These are phyloP conservation scores for Hypsibius dujardini DNA, from an alignment of 1,140 invertebrate species.

Conservation along the genomic window DNA sequence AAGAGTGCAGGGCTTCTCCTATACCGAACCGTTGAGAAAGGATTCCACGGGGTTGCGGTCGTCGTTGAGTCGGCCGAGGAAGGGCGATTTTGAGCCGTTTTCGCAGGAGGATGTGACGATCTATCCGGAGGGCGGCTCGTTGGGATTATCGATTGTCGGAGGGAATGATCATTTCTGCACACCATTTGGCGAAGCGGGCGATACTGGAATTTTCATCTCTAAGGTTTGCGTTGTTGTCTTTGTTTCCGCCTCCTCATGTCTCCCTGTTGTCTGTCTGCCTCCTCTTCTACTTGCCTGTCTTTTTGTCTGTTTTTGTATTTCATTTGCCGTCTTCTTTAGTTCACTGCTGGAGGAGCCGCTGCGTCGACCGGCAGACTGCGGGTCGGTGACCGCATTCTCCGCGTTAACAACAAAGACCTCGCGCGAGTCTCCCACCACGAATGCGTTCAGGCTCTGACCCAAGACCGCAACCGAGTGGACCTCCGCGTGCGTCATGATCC, in stretches of 20 bases:
- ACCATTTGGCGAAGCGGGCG: slow-evolving; percentile 71
- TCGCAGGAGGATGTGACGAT: background rate
- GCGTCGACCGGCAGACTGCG: slow-evolving; percentile 69
- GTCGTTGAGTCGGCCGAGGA: background rate
- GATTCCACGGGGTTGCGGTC: background rate
- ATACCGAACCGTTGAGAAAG: background rate
- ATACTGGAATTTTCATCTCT: slow-evolving; percentile 89
- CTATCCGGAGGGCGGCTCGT: slow-evolving; percentile 48
- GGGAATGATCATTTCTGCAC: slow-evolving; percentile 90
- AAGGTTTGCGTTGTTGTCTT: slow-evolving; percentile 45
- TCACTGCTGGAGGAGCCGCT: slow-evolving; percentile 80
- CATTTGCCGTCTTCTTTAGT: slow-evolving; percentile 39
- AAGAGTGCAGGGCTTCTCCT: too few species aligned
- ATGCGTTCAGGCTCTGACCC: slow-evolving; percentile 73
- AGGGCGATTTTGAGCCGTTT: background rate
- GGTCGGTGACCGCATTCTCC: slow-evolving; percentile 84
- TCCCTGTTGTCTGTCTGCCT: background rate
- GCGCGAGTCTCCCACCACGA: slow-evolving; percentile 74
- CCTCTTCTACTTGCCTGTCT: slow-evolving; percentile 17
- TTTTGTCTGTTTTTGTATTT: background rate
- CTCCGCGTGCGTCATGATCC: slow-evolving; percentile 82
- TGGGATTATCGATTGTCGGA: slow-evolving; percentile 94
- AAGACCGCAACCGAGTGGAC: slow-evolving; percentile 60
- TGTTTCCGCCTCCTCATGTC: background rate
- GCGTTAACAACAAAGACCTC: slow-evolving; percentile 76